Conservation (phyloP, 2,888 invertebrate genomes). For the Fragum fragum region DNA sequence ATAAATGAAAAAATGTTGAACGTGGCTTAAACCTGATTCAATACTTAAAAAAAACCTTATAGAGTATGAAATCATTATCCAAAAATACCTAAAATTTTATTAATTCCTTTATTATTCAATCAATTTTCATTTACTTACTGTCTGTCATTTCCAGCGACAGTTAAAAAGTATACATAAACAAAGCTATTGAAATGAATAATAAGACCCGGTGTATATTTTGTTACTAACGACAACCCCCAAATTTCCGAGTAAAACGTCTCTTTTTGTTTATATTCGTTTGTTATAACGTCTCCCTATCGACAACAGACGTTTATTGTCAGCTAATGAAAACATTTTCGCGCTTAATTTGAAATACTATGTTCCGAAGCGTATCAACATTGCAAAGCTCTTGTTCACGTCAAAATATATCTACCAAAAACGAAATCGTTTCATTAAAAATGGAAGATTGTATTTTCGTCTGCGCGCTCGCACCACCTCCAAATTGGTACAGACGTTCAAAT, state of each 20-base stretch:
- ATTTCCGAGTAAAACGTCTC: slow-evolving; percentile 16
- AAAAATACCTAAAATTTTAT: too few relatives aligned
- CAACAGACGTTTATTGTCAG: slow-evolving; percentile 55
- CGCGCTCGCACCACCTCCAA: neutral
- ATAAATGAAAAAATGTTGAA: too few relatives aligned
- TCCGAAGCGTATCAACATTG: slow-evolving; percentile 39
- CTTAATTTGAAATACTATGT: slow-evolving; percentile 58
- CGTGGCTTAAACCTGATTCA: too few relatives aligned
- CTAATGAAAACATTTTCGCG: slow-evolving; percentile 56
- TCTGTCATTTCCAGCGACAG: too few relatives aligned
- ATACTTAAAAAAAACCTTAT: too few relatives aligned
- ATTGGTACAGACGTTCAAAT: slow-evolving; percentile 61
- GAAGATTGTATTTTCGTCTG: slow-evolving; percentile 48
- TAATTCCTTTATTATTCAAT: too few relatives aligned
- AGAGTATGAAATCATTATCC: too few relatives aligned
- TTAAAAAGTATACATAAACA: too few relatives aligned
- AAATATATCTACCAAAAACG: slow-evolving; percentile 44
- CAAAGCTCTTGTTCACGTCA: slow-evolving; percentile 53
- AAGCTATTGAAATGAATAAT: too few relatives aligned
- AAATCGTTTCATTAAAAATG: slow-evolving; percentile 58
- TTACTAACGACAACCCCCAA: neutral
- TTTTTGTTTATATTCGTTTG: slow-evolving; percentile 22
- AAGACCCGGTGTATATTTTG: too few relatives aligned
- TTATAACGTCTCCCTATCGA: slow-evolving; percentile 23
- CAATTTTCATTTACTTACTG: too few relatives aligned